phyloP scores from a whole-genome alignment of 2,888 invertebrate species.

The Encarsia formosa region DNA sequence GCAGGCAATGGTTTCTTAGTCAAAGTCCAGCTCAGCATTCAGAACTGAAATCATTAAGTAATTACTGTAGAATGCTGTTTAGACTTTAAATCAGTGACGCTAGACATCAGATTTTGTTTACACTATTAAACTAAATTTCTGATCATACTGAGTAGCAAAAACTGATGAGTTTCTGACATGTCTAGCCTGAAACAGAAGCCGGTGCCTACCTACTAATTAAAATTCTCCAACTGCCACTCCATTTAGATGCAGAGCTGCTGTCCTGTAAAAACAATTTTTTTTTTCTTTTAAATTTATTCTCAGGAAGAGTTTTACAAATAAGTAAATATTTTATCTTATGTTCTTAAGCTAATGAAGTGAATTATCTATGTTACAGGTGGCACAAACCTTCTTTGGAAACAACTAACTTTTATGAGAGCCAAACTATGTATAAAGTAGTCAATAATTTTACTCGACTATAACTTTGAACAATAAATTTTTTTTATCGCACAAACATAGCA shows the following conservation, averaged over 20 bases:
- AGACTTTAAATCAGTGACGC: constrained; percentile 5
- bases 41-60: constrained; percentile 36
- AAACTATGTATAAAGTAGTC: no score
- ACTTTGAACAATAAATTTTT: no score
- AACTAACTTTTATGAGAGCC: no score
- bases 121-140: background rate
- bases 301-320: constrained; percentile 34
- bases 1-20: constrained; percentile 35
- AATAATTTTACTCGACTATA: no score
- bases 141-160: background rate
- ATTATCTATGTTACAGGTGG: no score
- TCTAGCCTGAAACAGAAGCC: constrained; percentile 17
- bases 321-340: background rate
- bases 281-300: no score
- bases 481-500: no score
- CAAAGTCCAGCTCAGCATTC: constrained; percentile 34
- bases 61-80: constrained; percentile 26
- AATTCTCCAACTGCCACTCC: constrained; percentile 33
- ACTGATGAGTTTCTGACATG: constrained; percentile 7
- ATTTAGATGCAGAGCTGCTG: constrained; percentile 34
- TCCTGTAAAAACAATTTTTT: constrained; percentile 44
- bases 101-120: constrained; percentile 10
- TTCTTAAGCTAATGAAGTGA: no score
- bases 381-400: no score
- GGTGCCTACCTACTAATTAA: constrained; percentile 41